Evolutionary conservation across 2,797 vertebrate species (phyloP).

Genomic region (Champsocephalus esox): DNA sequence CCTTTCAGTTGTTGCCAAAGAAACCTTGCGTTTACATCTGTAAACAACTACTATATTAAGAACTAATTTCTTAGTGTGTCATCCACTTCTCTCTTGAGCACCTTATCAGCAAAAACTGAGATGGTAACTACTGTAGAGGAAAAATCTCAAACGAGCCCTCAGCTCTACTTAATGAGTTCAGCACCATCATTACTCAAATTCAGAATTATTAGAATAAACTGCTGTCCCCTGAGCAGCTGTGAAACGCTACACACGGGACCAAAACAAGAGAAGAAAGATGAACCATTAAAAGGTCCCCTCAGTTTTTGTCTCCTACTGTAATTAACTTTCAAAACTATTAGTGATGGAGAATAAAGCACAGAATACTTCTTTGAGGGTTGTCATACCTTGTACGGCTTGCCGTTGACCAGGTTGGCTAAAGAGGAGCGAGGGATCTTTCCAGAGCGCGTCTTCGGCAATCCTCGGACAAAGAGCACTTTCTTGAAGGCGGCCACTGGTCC

Average conservation of each 20-base stretch:
- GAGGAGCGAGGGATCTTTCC: constrained; percentile 95
- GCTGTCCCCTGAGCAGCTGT: not conserved
- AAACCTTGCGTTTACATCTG: not conserved
- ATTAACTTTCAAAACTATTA: not conserved
- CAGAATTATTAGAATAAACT: constrained; percentile 2
- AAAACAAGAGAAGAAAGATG: not conserved
- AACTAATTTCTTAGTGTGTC: constrained; percentile 4
- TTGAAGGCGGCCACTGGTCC: constrained; percentile 94
- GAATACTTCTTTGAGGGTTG: not conserved
- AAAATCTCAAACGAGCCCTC: constrained; percentile 19
- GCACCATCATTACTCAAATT: constrained; percentile 13
- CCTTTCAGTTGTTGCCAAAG: not conserved
- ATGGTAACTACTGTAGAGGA: constrained; percentile 2
- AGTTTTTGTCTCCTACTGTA: not conserved
- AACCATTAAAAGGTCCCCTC: not conserved
- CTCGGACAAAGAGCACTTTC: constrained; percentile 89
- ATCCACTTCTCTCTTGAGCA: not conserved
- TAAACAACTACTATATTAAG: not conserved
- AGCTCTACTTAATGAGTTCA: constrained; percentile 20
- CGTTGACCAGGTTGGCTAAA: constrained; percentile 90
- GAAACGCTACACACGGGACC: not conserved
- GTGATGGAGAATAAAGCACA: not conserved
- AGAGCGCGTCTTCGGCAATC: constrained; percentile 94
- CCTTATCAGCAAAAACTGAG: constrained; percentile 34
- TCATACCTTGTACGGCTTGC: constrained; percentile 91